These are phyloP conservation scores for Alcedo quadribrachys DNA, from an alignment of 2,797 vertebrate species.

Conservation along the genomic window DNA sequence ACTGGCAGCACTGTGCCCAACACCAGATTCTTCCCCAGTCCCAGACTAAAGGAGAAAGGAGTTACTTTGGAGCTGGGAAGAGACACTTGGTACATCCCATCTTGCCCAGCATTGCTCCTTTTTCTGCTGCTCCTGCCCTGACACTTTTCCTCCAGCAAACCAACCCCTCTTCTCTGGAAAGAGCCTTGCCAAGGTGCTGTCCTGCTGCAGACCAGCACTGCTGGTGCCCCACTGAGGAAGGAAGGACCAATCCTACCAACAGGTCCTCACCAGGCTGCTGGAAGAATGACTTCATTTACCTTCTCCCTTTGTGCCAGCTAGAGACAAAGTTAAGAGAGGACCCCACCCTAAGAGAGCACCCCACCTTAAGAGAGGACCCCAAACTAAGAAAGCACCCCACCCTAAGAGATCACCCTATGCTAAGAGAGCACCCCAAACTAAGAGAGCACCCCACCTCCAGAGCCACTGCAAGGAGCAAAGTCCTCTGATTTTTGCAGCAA, in stretches of 20 bases:
- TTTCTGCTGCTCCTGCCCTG: not conserved
- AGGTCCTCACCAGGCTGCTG: not conserved
- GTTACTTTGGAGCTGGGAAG: not conserved
- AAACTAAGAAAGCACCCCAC: not conserved
- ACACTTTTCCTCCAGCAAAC: not conserved
- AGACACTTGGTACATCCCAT: not conserved
- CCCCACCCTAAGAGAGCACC: not conserved
- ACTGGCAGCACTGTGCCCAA: rapidly evolving
- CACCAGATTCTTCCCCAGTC: not conserved
- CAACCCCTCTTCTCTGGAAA: not conserved
- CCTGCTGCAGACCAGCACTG: not conserved
- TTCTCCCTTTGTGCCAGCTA: not conserved
- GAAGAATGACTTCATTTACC: not conserved
- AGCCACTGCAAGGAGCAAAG: not conserved
- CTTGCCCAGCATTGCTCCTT: not conserved
- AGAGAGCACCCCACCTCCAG: not conserved
- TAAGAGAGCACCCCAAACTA: not conserved
- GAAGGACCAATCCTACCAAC: not conserved
- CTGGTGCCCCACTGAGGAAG: not conserved
- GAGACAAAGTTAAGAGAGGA: not conserved
- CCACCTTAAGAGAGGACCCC: not conserved
- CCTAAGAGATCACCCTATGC: not conserved
- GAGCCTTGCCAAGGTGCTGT: not conserved
- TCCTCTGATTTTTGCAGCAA: not conserved
- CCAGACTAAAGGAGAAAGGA: not conserved